phyloP scores from a whole-genome alignment of 2,888 invertebrate genomes.

The Tenthredo scrophulariae region DNA sequence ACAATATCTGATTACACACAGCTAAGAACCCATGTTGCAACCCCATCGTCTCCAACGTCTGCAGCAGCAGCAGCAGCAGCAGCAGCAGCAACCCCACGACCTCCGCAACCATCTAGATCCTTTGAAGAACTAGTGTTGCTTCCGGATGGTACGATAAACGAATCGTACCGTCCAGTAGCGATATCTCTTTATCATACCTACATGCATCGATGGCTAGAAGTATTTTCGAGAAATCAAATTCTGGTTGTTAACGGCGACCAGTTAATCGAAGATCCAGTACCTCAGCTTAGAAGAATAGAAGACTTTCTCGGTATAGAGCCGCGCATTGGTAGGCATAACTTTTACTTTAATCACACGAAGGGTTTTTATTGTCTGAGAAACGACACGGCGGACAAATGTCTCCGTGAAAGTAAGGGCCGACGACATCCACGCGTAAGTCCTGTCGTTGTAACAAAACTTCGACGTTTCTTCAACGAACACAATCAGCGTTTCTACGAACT shows the following conservation, averaged over 20 bases:
- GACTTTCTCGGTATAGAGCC: constrained; percentile 89
- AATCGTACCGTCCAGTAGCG: constrained; percentile 90
- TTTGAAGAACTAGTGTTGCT: constrained; percentile 91
- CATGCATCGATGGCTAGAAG: constrained; percentile 94
- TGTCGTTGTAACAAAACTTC: constrained; percentile 87
- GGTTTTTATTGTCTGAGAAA: constrained; percentile 96
- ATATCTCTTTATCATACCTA: constrained; percentile 96
- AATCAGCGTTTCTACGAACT: constrained; percentile 95
- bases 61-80: constrained; percentile 70
- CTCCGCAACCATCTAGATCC: constrained; percentile 76
- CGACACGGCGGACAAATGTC: constrained; percentile 91
- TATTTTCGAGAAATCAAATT: constrained; percentile 94
- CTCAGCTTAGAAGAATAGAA: constrained; percentile 92
- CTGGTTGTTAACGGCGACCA: constrained; percentile 97
- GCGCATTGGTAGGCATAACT: constrained; percentile 89
- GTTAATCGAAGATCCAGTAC: constrained; percentile 93
- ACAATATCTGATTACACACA: constrained; percentile 99
- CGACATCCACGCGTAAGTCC: constrained; percentile 92
- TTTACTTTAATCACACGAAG: constrained; percentile 98
- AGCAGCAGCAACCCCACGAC: constrained; percentile 67
- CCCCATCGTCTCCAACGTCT: constrained; percentile 83
- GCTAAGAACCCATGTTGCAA: constrained; percentile 90
- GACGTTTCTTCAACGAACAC: constrained; percentile 93
- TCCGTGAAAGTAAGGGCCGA: constrained; percentile 90
- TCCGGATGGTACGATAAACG: constrained; percentile 91